A percentile compares a stretch with the other conserved stretches of the same genome.
Evolutionary conservation across 2,888 invertebrate species (phyloP).

Genomic region (Eurytoma californica): DNA sequence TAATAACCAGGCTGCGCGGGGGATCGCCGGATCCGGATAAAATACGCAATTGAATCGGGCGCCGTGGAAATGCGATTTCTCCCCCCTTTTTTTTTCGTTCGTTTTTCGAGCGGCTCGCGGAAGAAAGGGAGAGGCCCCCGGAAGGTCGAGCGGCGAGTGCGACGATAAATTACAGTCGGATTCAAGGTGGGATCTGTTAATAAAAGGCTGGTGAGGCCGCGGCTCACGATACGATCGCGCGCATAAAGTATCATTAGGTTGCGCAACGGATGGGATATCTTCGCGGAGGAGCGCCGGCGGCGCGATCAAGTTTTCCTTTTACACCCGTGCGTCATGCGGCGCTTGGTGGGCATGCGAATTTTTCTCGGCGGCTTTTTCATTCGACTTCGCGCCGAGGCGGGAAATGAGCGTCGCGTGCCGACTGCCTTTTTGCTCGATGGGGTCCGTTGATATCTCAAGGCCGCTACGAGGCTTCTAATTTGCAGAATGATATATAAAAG

Average conservation of each 20-base stretch:
- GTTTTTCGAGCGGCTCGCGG: not conserved
- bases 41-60: slow-evolving; percentile 11
- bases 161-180: slow-evolving; percentile 14
- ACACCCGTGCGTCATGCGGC: not conserved
- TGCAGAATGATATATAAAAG: too few relatives aligned
- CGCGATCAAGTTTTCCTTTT: slow-evolving; percentile 1
- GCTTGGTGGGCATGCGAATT: not conserved
- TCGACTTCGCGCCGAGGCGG: not conserved
- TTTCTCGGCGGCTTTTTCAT: slow-evolving; percentile 24
- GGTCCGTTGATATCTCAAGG: too few relatives aligned
- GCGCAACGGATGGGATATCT: slow-evolving; percentile 40
- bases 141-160: not conserved
- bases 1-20: not conserved
- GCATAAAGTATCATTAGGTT: slow-evolving; percentile 31
- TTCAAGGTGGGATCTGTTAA: slow-evolving; percentile 42
- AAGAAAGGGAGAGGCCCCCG: slow-evolving; percentile 8
- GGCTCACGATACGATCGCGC: slow-evolving; percentile 21
- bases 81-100: not conserved
- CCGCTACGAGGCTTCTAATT: too few relatives aligned
- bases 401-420: not conserved
- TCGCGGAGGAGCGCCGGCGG: not conserved
- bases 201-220: not conserved
- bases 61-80: not conserved
- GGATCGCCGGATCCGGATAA: not conserved
- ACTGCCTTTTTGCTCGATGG: not conserved